A percentile compares a stretch with the other conserved stretches of the same genome.
These are phyloP conservation scores for Lipophrys pholis DNA, from an alignment of 2,113 vertebrate species.

Conservation along the genomic window DNA sequence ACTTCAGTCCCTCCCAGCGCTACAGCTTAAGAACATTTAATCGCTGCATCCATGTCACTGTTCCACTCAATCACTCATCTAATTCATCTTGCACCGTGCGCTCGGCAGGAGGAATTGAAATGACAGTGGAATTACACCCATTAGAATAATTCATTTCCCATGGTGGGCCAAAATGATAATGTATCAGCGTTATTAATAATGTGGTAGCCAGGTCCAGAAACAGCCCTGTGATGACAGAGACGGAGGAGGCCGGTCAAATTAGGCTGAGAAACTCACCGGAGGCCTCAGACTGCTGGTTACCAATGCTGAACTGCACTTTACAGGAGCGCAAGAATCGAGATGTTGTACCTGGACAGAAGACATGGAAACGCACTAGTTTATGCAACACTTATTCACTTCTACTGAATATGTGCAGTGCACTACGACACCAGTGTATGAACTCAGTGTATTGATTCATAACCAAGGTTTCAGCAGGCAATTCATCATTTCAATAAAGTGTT, in stretches of 20 bases:
- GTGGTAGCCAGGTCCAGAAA: conserved; percentile 71
- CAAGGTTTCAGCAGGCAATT: conserved; percentile 49
- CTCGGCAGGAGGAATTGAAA: conserved; percentile 52
- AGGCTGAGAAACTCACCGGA: conserved; percentile 48
- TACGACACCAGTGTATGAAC: conserved; percentile 37
- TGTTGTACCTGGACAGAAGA: neutral
- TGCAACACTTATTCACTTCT: conserved; percentile 30
- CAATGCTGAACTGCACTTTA: conserved; percentile 28
- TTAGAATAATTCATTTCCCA: conserved; percentile 76
- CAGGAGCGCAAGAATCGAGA: neutral
- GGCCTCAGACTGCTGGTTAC: conserved; percentile 25
- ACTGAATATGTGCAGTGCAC: conserved; percentile 20
- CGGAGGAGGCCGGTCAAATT: conserved; percentile 63
- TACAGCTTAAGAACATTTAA: conserved; percentile 43
- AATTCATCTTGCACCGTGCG: conserved; percentile 63
- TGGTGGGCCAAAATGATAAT: conserved; percentile 66
- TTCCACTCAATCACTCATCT: conserved; percentile 54
- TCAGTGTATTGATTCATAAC: conserved; percentile 53
- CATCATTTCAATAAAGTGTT: conserved; percentile 53
- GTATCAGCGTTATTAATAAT: conserved; percentile 77
- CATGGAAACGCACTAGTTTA: conserved; percentile 4
- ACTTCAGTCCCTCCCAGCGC: conserved; percentile 12
- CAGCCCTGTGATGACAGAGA: conserved; percentile 72
- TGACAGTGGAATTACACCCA: conserved; percentile 68
- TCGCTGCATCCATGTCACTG: conserved; percentile 50